These are phyloP conservation scores for Microcebus ravelobensis DNA, from an alignment of 2,113 vertebrate genomes.

Conservation along the genomic window DNA sequence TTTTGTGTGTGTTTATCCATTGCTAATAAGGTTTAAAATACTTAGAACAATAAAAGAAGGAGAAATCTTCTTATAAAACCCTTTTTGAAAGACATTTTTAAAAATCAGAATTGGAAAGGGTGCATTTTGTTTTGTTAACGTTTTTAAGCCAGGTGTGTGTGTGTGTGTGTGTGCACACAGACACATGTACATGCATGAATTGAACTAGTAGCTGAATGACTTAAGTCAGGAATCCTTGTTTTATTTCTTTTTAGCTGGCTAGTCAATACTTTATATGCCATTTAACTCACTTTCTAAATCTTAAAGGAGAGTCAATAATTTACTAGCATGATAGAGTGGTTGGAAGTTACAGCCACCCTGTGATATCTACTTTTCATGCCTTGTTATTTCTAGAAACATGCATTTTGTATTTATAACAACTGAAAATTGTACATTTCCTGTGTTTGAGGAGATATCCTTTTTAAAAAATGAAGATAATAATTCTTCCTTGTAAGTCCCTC, in stretches of 20 bases:
- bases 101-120: too few relatives aligned
- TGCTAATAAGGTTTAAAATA: background rate
- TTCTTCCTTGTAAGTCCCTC: background rate
- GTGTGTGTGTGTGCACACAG: background rate
- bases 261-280: fast-evolving
- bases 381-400: background rate
- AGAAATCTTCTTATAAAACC: fast-evolving
- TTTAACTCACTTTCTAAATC: background rate
- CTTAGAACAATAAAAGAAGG: background rate
- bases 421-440: fast-evolving
- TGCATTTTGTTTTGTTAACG: too few relatives aligned
- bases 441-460: background rate
- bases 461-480: background rate
- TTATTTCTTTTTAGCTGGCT: too few relatives aligned
- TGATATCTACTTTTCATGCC: fast-evolving
- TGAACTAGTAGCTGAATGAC: fast-evolving
- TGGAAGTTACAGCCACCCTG: fast-evolving
- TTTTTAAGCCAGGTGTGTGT: background rate
- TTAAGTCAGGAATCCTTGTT: background rate
- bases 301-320: fast-evolving
- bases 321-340: fast-evolving
- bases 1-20: background rate
- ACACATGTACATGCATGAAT: background rate
- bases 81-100: background rate
- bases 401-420: background rate